These are phyloP conservation scores for Pteria penguin DNA, from an alignment of 2,888 invertebrate genomes.

Conservation along the genomic window DNA sequence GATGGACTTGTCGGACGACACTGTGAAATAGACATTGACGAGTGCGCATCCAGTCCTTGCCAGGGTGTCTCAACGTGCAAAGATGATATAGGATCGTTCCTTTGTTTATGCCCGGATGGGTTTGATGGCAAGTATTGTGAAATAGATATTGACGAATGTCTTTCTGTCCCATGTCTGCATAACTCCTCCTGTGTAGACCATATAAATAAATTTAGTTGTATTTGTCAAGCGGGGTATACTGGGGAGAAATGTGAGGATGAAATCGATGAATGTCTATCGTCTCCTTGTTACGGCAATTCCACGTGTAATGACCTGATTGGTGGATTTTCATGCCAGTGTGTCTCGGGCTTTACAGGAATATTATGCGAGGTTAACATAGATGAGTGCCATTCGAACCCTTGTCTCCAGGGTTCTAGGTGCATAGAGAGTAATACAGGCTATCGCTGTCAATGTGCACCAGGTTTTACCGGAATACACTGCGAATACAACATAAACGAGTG, in stretches of 20 bases:
- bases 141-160: constrained; percentile 45
- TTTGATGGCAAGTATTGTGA: constrained; percentile 35
- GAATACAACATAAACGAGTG: constrained; percentile 53
- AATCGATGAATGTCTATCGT: constrained; percentile 43
- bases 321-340: constrained; percentile 37
- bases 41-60: constrained; percentile 41
- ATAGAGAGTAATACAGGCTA: constrained; percentile 37
- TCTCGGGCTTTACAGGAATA: constrained; percentile 30
- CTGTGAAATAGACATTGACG: constrained; percentile 48
- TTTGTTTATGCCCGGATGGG: constrained; percentile 32
- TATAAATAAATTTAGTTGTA: constrained; percentile 34
- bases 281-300: constrained; percentile 30
- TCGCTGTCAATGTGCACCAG: constrained; percentile 23
- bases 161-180: constrained; percentile 27
- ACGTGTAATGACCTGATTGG: constrained; percentile 33
- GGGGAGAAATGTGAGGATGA: constrained; percentile 45
- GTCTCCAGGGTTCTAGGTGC: constrained; percentile 39
- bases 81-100: constrained; percentile 34
- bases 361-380: constrained; percentile 39
- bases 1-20: constrained; percentile 50
- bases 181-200: constrained; percentile 37
- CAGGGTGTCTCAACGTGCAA: constrained; percentile 29
- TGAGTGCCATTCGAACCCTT: constrained; percentile 40
- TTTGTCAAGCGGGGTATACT: constrained; percentile 21
- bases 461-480: constrained; percentile 43